A percentile compares a stretch with the other conserved stretches of the same genome.
Evolutionary conservation across 2,797 vertebrate species (phyloP).

Genomic region (Eupleurogrammus muticus): DNA sequence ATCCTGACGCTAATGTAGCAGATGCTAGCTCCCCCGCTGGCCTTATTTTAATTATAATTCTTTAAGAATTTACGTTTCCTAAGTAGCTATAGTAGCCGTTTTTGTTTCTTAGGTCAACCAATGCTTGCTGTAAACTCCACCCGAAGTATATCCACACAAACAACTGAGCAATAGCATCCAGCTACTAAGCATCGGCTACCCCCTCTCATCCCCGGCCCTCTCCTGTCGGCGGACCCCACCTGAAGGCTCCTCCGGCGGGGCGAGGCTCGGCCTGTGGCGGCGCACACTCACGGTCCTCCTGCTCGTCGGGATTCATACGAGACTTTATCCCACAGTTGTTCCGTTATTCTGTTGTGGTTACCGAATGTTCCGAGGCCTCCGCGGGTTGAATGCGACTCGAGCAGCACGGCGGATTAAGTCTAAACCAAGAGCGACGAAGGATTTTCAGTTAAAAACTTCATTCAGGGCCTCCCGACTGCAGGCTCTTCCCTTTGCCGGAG

Average conservation of each 20-base stretch:
- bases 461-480: slow-evolving; percentile 75
- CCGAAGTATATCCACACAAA: not conserved
- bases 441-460: slow-evolving; percentile 62
- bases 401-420: slow-evolving; percentile 10
- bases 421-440: slow-evolving; percentile 6
- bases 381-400: slow-evolving; percentile 23
- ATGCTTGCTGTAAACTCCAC: not conserved
- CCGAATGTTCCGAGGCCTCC: slow-evolving; percentile 53
- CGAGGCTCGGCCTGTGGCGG: slow-evolving; percentile 84
- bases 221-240: slow-evolving; percentile 73
- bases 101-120: not conserved
- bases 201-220: slow-evolving; percentile 64
- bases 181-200: slow-evolving; percentile 22
- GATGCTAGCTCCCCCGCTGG: slow-evolving; percentile 13
- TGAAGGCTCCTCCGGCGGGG: slow-evolving; percentile 75
- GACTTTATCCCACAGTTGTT: slow-evolving; percentile 78
- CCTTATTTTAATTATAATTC: slow-evolving; percentile 6
- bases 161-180: not conserved
- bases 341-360: slow-evolving; percentile 61
- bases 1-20: slow-evolving; percentile 52
- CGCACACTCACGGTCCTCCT: slow-evolving; percentile 87
- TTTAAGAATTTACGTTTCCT: not conserved
- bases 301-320: slow-evolving; percentile 87
- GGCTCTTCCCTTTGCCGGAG: slow-evolving; percentile 69
- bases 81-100: not conserved